These are phyloP conservation scores for Metopia argyrocephala DNA, from an alignment of 2,888 invertebrate genomes.

Conservation along the genomic window DNA sequence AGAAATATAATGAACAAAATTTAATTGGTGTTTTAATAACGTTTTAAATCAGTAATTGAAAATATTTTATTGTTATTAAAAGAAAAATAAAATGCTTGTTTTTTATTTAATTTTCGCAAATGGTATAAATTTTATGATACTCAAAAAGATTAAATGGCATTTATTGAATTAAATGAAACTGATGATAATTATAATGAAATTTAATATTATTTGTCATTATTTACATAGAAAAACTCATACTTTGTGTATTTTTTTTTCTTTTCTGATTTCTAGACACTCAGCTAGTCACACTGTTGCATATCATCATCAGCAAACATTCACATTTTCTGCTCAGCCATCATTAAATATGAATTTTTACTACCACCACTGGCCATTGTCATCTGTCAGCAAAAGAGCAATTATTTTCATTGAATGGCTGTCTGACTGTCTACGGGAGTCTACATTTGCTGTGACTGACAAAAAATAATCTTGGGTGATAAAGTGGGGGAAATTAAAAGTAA, in stretches of 20 bases:
- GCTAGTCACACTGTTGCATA: not conserved
- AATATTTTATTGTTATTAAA: not conserved
- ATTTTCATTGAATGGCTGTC: not conserved
- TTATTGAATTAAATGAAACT: not conserved
- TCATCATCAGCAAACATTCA: not conserved
- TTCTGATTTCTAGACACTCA: not conserved
- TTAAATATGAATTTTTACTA: slow-evolving; percentile 6
- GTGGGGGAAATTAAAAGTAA: slow-evolving; percentile 42
- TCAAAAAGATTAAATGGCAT: not conserved
- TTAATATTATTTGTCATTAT: slow-evolving; percentile 21
- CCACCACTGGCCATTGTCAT: not conserved
- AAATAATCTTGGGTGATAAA: not conserved
- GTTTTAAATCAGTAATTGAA: not conserved
- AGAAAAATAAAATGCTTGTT: not conserved
- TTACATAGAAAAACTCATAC: not conserved
- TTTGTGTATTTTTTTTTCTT: not conserved
- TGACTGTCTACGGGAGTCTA: not conserved
- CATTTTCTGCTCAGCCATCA: not conserved
- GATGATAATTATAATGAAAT: slow-evolving; percentile 9
- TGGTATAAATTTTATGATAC: not conserved
- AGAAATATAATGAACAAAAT: too few species aligned
- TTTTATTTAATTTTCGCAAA: not conserved
- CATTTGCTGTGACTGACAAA: not conserved
- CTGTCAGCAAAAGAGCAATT: not conserved
- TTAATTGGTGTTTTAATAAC: not conserved